Evolutionary conservation across 2,888 invertebrate genomes (phyloP).

Genomic region (Thymelicus lineola): DNA sequence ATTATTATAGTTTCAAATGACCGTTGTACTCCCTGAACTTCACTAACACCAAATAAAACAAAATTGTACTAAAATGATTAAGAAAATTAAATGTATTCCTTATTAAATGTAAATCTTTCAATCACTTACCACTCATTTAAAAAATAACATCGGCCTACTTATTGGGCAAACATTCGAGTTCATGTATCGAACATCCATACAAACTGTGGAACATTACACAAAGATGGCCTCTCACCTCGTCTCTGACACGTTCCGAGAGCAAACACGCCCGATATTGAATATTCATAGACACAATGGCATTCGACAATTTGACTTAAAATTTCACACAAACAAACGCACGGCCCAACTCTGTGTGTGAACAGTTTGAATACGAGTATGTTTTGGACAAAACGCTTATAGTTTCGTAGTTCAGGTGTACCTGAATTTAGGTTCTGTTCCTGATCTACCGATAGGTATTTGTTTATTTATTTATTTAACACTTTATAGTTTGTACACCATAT

Average conservation of each 20-base stretch:
- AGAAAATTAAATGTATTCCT: too few relatives aligned
- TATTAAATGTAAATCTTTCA: neutral
- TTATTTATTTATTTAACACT: too few relatives aligned
- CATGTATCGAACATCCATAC: slow-evolving; percentile 26
- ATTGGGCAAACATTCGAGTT: slow-evolving; percentile 27
- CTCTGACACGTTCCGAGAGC: slow-evolving; percentile 51
- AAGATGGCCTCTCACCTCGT: slow-evolving; percentile 54
- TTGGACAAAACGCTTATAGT: neutral
- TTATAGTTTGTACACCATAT: too few relatives aligned
- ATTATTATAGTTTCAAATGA: too few relatives aligned
- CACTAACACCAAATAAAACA: too few relatives aligned
- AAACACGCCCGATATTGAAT: slow-evolving; percentile 65
- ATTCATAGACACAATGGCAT: slow-evolving; percentile 73
- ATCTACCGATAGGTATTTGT: too few relatives aligned
- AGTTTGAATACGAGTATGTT: neutral
- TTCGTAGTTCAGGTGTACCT: neutral
- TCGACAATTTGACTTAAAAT: slow-evolving; percentile 79
- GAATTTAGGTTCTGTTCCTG: neutral
- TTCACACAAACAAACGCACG: slow-evolving; percentile 74
- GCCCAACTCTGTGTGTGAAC: slow-evolving; percentile 24
- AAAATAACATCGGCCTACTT: slow-evolving; percentile 16
- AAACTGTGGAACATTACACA: slow-evolving; percentile 25
- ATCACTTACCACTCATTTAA: neutral
- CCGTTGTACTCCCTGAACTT: too few relatives aligned
- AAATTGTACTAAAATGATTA: too few relatives aligned